phyloP scores from a whole-genome alignment of 92 coral and sea anemone species.

The Heliopora coerulea region DNA sequence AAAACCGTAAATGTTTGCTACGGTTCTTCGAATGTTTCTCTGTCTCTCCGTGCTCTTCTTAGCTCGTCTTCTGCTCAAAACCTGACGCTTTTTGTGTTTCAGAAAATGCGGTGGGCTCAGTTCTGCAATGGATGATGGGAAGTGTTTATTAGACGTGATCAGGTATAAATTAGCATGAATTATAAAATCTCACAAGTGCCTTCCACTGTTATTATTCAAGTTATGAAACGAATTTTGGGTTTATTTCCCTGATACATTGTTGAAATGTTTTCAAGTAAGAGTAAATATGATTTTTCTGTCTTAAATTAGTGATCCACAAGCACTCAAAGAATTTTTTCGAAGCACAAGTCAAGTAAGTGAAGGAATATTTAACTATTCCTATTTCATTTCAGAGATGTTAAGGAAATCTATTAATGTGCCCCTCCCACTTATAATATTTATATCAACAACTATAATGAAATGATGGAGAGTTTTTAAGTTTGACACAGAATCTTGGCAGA shows the following conservation, averaged over 20 bases:
- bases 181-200: neutral
- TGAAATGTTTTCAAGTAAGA: neutral
- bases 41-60: neutral
- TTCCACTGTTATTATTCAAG: no score
- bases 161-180: constrained; percentile 56
- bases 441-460: no score
- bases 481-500: no score
- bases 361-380: neutral
- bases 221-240: no score
- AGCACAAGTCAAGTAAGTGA: constrained; percentile 78
- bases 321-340: constrained; percentile 84
- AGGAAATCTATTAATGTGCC: no score
- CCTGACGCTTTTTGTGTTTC: constrained; percentile 6
- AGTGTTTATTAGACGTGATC: constrained; percentile 93
- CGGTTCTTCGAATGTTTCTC: constrained; percentile 6
- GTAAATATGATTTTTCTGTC: neutral
- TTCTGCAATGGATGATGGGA: constrained; percentile 84
- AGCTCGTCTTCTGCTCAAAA: constrained; percentile 11
- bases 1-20: neutral
- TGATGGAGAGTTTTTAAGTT: no score
- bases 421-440: no score
- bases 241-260: no score
- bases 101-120: constrained; percentile 38
- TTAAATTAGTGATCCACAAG: constrained; percentile 81
- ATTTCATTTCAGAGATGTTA: neutral